A percentile compares a stretch with the other conserved stretches of the same genome.
Conservation (phyloP, 2,888 invertebrate species). For the Drosophila meridionalis region DNA sequence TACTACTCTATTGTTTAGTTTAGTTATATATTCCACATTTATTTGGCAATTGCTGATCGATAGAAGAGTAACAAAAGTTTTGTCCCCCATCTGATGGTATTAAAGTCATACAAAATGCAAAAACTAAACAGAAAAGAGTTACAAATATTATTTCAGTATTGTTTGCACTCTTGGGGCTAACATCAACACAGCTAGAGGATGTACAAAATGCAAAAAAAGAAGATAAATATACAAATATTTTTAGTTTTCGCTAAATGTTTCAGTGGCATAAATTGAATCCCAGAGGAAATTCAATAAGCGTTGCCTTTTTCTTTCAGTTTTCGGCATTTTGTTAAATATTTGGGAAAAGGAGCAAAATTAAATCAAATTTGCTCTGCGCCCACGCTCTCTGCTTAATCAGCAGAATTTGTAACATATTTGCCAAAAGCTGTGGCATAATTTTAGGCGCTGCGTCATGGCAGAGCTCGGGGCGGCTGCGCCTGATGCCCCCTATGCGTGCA, state of each 20-base stretch:
- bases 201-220: neutral
- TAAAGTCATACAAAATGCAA: neutral
- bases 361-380: constrained; percentile 12
- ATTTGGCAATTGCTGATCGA: neutral
- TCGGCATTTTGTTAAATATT: neutral
- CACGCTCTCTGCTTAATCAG: constrained; percentile 15
- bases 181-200: neutral
- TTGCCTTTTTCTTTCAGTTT: neutral
- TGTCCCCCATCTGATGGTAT: neutral
- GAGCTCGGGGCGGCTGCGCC: constrained; percentile 2
- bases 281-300: neutral
- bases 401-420: constrained; percentile 19
- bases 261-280: neutral
- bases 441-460: constrained; percentile 50
- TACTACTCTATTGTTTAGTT: too few species aligned
- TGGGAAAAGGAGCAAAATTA: neutral
- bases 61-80: neutral
- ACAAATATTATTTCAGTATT: neutral
- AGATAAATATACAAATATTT: neutral
- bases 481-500: constrained; percentile 29
- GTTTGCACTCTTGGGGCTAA: constrained; percentile 1
- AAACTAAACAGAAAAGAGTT: neutral
- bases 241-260: neutral
- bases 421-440: constrained; percentile 44
- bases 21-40: too few species aligned